phyloP scores from a whole-genome alignment of 2,113 vertebrate species.

The Xenopus borealis region DNA sequence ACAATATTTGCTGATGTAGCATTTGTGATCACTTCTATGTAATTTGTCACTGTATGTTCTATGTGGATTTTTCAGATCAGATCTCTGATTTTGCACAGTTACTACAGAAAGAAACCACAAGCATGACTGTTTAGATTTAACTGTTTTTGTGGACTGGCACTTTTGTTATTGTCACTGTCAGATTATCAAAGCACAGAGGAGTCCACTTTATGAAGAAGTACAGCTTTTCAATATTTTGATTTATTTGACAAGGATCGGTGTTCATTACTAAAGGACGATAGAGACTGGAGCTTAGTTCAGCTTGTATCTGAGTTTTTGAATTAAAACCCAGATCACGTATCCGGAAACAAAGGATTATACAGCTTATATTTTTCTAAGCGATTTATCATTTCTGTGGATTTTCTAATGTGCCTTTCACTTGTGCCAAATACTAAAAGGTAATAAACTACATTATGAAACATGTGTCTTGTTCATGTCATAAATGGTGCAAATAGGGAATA shows the following conservation, averaged over 20 bases:
- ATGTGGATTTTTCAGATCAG: no score
- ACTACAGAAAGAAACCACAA: not conserved
- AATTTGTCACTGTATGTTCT: not conserved
- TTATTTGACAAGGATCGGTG: no score
- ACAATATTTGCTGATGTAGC: not conserved
- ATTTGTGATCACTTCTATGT: not conserved
- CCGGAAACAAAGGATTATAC: not conserved
- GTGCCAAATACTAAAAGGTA: conserved; percentile 65
- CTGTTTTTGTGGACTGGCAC: no score
- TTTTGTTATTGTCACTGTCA: no score
- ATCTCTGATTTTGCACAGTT: not conserved
- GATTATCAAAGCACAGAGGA: no score
- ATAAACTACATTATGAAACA: conserved; percentile 7
- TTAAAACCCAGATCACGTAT: not conserved
- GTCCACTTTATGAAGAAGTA: no score
- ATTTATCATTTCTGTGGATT: conserved; percentile 64
- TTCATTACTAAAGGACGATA: no score
- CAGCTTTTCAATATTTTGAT: no score
- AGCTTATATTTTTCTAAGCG: conserved; percentile 73
- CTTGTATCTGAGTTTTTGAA: no score
- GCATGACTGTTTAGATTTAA: conserved; percentile 1
- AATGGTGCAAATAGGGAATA: no score
- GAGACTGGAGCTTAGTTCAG: no score
- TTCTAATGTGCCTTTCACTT: conserved; percentile 75
- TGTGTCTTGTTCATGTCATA: not conserved